Percentiles rank a stretch among this genome's conserved stretches.
These are phyloP conservation scores for Drosophila anceps DNA, from an alignment of 2,888 invertebrate species.

Conservation along the genomic window DNA sequence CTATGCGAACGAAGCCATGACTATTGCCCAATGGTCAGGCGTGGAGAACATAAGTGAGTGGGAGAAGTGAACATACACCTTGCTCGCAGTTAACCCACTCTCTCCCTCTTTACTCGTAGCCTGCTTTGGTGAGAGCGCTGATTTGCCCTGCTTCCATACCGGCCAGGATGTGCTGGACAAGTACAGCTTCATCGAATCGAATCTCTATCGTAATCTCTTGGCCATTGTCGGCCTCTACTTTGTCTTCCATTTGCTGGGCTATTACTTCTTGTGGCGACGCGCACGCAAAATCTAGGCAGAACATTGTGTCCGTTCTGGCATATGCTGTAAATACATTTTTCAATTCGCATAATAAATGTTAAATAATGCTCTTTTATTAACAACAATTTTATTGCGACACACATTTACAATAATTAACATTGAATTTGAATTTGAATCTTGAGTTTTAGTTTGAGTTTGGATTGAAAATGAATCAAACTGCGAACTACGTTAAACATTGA, in stretches of 20 bases:
- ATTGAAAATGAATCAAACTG: conserved; percentile 41
- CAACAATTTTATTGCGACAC: conserved; percentile 57
- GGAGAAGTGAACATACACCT: conserved; percentile 57
- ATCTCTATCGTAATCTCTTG: conserved; percentile 89
- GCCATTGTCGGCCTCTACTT: conserved; percentile 89
- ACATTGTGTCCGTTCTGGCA: not conserved
- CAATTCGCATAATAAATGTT: conserved; percentile 28
- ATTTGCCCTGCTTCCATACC: conserved; percentile 90
- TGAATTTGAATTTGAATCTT: conserved; percentile 30
- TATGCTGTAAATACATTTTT: conserved; percentile 57
- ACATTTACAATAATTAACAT: conserved; percentile 57
- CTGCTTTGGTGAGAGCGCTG: conserved; percentile 87
- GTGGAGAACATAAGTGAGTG: conserved; percentile 86
- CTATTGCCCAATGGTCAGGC: conserved; percentile 92
- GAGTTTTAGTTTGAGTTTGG: conserved; percentile 14
- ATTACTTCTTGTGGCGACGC: conserved; percentile 88
- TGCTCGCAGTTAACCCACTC: conserved; percentile 38
- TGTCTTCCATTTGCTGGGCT: conserved; percentile 90
- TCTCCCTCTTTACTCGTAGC: conserved; percentile 85
- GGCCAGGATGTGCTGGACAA: conserved; percentile 90
- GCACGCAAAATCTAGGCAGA: conserved; percentile 86
- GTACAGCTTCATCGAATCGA: conserved; percentile 89
- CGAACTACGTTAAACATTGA: conserved; percentile 50
- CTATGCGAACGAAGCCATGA: conserved; percentile 94
- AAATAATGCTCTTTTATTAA: conserved; percentile 56